phyloP scores from a whole-genome alignment of 2,888 invertebrate genomes.

The Andrena flavipes region DNA sequence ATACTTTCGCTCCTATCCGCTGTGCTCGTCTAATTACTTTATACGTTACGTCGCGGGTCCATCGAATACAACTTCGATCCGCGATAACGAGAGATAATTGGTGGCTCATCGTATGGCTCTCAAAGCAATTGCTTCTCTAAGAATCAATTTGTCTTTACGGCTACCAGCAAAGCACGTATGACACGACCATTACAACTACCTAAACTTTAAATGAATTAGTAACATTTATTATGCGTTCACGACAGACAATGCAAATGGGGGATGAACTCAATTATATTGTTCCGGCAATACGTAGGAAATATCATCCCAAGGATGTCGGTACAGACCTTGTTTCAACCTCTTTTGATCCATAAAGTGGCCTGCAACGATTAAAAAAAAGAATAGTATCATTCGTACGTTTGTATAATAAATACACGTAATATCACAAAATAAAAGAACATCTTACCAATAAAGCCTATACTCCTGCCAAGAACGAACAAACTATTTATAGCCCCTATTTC shows the following conservation, averaged over 20 bases:
- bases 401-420: neutral
- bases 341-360: constrained; percentile 99
- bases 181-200: constrained; percentile 35
- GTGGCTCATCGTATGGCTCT: constrained; percentile 20
- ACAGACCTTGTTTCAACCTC: constrained; percentile 98
- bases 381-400: neutral
- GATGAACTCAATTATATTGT: constrained; percentile 86
- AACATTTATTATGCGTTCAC: constrained; percentile 68
- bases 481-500: constrained; percentile 99
- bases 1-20: constrained; percentile 22
- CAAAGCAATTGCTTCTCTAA: constrained; percentile 23
- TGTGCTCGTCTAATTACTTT: constrained; percentile 12
- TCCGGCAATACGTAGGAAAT: constrained; percentile 95
- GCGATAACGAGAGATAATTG: constrained; percentile 20
- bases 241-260: constrained; percentile 64
- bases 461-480: constrained; percentile 98
- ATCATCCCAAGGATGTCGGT: constrained; percentile 99
- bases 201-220: constrained; percentile 56
- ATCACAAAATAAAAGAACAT: constrained; percentile 12
- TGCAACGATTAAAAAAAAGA: constrained; percentile 75
- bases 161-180: constrained; percentile 35
- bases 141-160: constrained; percentile 29
- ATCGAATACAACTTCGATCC: constrained; percentile 53
- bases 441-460: constrained; percentile 98
- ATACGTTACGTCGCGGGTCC: constrained; percentile 12